Percentiles rank a stretch among this genome's conserved stretches.
phyloP scores from a whole-genome alignment of 2,888 invertebrate species.

The Empis livida region DNA sequence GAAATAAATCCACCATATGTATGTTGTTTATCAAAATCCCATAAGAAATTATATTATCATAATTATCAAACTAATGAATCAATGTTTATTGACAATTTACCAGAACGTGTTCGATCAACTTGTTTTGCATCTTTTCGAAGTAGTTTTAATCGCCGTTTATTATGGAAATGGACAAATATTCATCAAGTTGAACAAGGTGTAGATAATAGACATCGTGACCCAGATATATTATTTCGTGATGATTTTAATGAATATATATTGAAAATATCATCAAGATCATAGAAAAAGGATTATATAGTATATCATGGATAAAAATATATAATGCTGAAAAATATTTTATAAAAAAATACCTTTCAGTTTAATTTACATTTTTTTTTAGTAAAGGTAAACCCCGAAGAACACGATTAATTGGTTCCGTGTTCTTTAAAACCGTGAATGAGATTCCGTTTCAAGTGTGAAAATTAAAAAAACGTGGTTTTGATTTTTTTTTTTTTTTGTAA shows the following conservation, averaged over 20 bases:
- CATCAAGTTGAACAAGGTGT: conserved; percentile 27
- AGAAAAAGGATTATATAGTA: background rate
- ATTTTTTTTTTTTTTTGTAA: too few species aligned
- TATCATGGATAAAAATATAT: too few species aligned
- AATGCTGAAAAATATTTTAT: too few species aligned
- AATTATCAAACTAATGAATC: conserved; percentile 18
- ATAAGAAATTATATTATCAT: conserved; percentile 25
- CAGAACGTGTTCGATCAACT: conserved; percentile 12
- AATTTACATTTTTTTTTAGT: too few species aligned
- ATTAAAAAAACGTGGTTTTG: too few species aligned
- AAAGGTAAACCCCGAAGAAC: too few species aligned
- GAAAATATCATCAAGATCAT: background rate
- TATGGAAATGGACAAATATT: conserved; percentile 33
- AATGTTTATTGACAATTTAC: conserved; percentile 17
- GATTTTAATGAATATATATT: conserved; percentile 14
- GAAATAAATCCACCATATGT: conserved; percentile 23
- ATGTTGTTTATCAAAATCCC: conserved; percentile 22
- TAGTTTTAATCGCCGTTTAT: conserved; percentile 22
- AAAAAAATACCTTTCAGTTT: too few species aligned
- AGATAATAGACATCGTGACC: conserved; percentile 3
- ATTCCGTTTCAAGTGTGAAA: too few species aligned
- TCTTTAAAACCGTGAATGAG: too few species aligned
- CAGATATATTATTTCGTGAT: conserved; percentile 13
- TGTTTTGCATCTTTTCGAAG: conserved; percentile 30
- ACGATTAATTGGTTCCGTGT: too few species aligned